Evolutionary conservation across 2,888 invertebrate genomes (phyloP), one percentile per base, ranked within the genome.

Genomic region (Fragum fragum): DNA sequence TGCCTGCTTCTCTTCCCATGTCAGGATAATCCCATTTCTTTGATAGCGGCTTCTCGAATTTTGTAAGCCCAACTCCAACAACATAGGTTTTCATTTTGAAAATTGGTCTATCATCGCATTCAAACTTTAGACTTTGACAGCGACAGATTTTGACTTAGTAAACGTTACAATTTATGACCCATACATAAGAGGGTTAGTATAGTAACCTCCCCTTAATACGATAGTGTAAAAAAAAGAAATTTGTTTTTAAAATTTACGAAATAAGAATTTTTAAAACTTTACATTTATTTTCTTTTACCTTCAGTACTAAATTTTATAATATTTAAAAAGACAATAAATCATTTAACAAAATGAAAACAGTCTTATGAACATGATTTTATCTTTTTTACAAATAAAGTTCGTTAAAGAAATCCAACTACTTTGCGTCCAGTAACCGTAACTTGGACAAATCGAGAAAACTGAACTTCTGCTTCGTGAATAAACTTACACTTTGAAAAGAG

Each of bases 1-100:
- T 86, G 91, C 92, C 92, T 78, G 92, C 91, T 87, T 92, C 91
- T 63, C 88, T 83, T 5, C 91, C 92, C 91, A 92, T 92, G 39
- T 92, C 92, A 70, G 90, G 90, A 68, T 92, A 92, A 75, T 92
- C 92, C 92, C 92, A 92, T 69, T 89, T 70, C 71, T 90, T 91
- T 18, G 90, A 88, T 36, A 88, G 61, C 3, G 93, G 92, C 57
- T 87, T 87, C 66, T 90, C 89, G 88, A 93, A 92, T 80, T 90
- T 91, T 16, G 92, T 93, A 79, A 90, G 89, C 7, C 92, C 93
- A 42, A 91, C 92, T 9, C 93, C 93, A 42, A 91, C 85, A 14
- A 93, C 90, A 89, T 88, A 92, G 9, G 87, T 53, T 52, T 32
- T 57, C 57, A 57, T 57, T 14, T 57, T 57, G 57, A 14, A 23